Conservation (phyloP, 2,888 invertebrate species). For the Antitype chi region DNA sequence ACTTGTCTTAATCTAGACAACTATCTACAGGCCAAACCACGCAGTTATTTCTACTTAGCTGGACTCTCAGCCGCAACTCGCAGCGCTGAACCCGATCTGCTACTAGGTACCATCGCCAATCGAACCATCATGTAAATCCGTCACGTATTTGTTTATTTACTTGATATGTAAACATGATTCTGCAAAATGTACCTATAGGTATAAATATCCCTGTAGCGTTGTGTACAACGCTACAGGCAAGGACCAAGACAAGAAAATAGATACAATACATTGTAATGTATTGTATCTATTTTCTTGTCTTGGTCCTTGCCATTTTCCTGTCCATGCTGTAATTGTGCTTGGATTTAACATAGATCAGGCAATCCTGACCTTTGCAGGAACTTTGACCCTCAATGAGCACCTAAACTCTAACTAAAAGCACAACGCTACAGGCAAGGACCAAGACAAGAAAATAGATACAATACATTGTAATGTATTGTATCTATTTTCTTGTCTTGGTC, state of each 20-base stretch:
- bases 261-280: too few species aligned
- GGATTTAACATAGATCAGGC: conserved; percentile 3
- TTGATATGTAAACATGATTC: not conserved
- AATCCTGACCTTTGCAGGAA: conserved; percentile 7
- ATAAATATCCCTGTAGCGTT: not conserved
- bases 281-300: conserved; percentile 26
- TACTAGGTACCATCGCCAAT: conserved; percentile 2
- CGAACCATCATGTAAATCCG: not conserved
- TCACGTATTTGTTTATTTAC: conserved; percentile 5
- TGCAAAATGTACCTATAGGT: not conserved
- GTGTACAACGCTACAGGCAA: too few species aligned
- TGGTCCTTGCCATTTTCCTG: conserved; percentile 27
- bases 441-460: too few species aligned
- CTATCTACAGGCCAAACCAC: not conserved
- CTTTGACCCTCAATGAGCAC: conserved; percentile 4
- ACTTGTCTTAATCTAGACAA: conserved; percentile 6
- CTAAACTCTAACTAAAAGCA: too few species aligned
- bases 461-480: too few species aligned
- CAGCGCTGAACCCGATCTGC: not conserved
- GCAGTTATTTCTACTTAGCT: not conserved
- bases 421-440: too few species aligned
- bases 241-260: too few species aligned
- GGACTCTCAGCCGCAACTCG: not conserved
- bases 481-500: too few species aligned
- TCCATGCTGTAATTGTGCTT: conserved; percentile 7